Base-by-base conservation (phyloP, 37 sponge, comb jelly and placozoan species). In the Beroe forskalii region DNA sequence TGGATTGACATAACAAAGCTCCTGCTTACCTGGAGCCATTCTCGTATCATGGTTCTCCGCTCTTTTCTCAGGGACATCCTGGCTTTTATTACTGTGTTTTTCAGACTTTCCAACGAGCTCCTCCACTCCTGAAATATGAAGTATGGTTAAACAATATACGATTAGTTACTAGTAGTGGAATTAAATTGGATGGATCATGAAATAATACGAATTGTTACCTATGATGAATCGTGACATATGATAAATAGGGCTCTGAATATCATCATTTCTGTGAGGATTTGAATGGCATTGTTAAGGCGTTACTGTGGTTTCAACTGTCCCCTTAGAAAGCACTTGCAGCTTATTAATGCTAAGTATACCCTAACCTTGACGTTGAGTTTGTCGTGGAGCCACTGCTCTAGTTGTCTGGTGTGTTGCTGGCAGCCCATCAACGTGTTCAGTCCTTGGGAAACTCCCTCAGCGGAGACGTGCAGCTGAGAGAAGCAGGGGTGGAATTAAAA, bases 341-440 rank as follows among this genome's bases (percentile, higher is more conserved):
- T 48, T 6, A 48, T 12, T 48, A 48, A 12, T 12, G 55, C 12
- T 12, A 17, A 48, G 55, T 12, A 48, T 48, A 48, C 55, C 38
- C 1, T 69, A 33, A 69, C 72, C 72, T 69, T 69, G 38, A 69
- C 32, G 17, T 33, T 69, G 38, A 69, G 32, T 32, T 69, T 69
- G 1, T 69, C 72, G 32, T 36, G 32, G 36, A 69, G 37, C 36
- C 36, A 69, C 39, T 69, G 72, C 32, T 69, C 72, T 14, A 69
- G 12, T 14, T 32, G 72, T 69, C 72, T 31, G 28, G 72, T 36
- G 17, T 32, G 12, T 14, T 12, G 1, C 19, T 69, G 72, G 32
- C 36, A 32, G 36, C 27, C 27, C 72, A 69, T 32, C 19, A 69
- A 32, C 3, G 39, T 69, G 20, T 69, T 37, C 27, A 69, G 1